Evolutionary conservation across 2,797 vertebrate genomes (phyloP).

Genomic region (Lepilemur septentrionalis): DNA sequence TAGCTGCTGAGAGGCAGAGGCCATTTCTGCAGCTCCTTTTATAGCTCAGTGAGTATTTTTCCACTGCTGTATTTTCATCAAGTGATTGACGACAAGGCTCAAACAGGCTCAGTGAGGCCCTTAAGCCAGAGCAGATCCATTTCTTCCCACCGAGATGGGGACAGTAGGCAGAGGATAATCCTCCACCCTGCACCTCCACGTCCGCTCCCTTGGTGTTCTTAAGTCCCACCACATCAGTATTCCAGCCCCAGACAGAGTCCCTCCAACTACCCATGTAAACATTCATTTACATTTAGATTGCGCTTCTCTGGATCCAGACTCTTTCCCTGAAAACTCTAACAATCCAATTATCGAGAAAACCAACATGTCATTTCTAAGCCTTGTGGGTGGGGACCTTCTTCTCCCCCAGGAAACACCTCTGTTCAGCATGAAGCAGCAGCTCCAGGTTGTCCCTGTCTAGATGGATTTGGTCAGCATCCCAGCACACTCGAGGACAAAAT

Average conservation of each 20-base stretch:
- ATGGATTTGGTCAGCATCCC: conserved; percentile 19
- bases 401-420: conserved; percentile 28
- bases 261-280: conserved; percentile 71
- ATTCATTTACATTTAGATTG: conserved; percentile 81
- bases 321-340: conserved; percentile 73
- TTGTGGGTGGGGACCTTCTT: conserved; percentile 1
- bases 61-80: not conserved
- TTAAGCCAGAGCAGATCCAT: conserved; percentile 35
- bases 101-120: not conserved
- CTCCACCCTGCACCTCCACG: not conserved
- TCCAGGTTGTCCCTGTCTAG: not conserved
- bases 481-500: not conserved
- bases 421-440: not conserved
- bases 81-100: conserved; percentile 6
- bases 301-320: conserved; percentile 68
- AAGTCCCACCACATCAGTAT: conserved; percentile 69
- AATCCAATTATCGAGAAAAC: conserved; percentile 78
- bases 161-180: not conserved
- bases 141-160: not conserved
- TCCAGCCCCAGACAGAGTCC: conserved; percentile 66
- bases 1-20: not conserved
- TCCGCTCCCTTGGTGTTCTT: not conserved
- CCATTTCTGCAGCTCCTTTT: not conserved
- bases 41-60: conserved; percentile 8
- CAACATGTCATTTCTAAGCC: conserved; percentile 68